phyloP scores from a whole-genome alignment of 2,888 invertebrate species.

The Dorcus parallelipipedus region DNA sequence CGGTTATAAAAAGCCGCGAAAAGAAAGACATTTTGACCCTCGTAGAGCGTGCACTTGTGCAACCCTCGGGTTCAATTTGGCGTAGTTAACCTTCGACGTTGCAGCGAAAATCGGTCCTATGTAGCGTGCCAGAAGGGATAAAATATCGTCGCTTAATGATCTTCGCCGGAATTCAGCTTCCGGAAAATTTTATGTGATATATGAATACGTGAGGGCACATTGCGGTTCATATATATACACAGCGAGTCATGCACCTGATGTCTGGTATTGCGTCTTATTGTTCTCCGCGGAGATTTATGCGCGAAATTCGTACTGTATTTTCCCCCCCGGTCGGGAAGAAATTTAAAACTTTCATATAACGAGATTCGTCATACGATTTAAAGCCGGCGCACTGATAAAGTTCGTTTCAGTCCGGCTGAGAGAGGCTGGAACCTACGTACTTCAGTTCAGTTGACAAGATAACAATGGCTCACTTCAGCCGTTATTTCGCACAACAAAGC shows the following conservation, averaged over 20 bases:
- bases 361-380: constrained; percentile 13
- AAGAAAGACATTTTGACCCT: constrained; percentile 19
- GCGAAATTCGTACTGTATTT: too few species aligned
- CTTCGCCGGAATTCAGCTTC: constrained; percentile 12
- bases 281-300: too few species aligned
- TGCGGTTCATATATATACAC: constrained; percentile 12
- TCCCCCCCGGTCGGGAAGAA: too few species aligned
- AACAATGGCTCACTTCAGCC: constrained; percentile 45
- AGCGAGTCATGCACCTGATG: constrained; percentile 13
- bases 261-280: constrained; percentile 1
- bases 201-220: constrained; percentile 25
- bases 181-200: constrained; percentile 17
- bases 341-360: background rate
- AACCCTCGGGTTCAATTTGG: constrained; percentile 10
- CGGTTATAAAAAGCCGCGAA: constrained; percentile 20
- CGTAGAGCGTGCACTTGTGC: constrained; percentile 1
- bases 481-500: constrained; percentile 44
- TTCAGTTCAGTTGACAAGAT: constrained; percentile 37
- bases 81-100: constrained; percentile 5
- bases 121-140: background rate
- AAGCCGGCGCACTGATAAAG: constrained; percentile 17
- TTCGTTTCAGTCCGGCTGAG: constrained; percentile 11
- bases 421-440: constrained; percentile 17
- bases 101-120: background rate
- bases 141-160: constrained; percentile 9